Evolutionary conservation across 2,113 vertebrate species (phyloP), one percentile per base, ranked within the genome.

Genomic region (Salvator merianae): DNA sequence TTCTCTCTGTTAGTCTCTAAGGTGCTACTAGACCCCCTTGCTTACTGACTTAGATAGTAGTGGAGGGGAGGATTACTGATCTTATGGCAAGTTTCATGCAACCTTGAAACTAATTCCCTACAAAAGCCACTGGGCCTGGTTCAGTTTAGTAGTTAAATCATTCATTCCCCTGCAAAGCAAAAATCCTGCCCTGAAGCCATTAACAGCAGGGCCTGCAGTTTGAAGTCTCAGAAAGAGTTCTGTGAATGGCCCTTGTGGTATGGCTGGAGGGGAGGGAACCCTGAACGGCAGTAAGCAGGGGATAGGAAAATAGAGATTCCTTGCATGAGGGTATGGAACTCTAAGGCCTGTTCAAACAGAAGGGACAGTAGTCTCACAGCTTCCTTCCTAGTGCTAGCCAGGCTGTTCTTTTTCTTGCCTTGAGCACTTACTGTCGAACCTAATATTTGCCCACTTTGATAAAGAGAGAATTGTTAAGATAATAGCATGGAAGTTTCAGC

Each of bases 391-490:
- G 87, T 89, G 88, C 88, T 8, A 79, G 84, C 81, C 91, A 74
- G 77, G 84, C 77, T 88, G 72, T 8, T 79, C 26, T 94, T 88
- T 86, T 91, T 91, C 94, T 94, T 72, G 90, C 86, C 0, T 79
- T 66, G 93, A 94, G 88, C 86, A 86, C 59, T 90, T 85, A 83
- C 69, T 92, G 93, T 93, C 94, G 88, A 50, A 90, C 69, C 85
- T 92, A 87, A 92, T 95, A 94, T 88, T 89, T 84, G 86, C 89
- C 89, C 77, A 87, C 94, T 96, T 96, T 97, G 94, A 95, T 96
- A 93, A 92, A 82, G 90, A 90, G 70, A 93, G 89, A 84, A 92
- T 86, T 95, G 95, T 95, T 93, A 92, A 92, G 86, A 93, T 90
- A 89, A 91, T 94, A 95, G 94, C 93, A 88, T 93, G 93, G 92